These are phyloP conservation scores for Amphiduros pacificus DNA, from an alignment of 2,888 invertebrate genomes.

Conservation along the genomic window DNA sequence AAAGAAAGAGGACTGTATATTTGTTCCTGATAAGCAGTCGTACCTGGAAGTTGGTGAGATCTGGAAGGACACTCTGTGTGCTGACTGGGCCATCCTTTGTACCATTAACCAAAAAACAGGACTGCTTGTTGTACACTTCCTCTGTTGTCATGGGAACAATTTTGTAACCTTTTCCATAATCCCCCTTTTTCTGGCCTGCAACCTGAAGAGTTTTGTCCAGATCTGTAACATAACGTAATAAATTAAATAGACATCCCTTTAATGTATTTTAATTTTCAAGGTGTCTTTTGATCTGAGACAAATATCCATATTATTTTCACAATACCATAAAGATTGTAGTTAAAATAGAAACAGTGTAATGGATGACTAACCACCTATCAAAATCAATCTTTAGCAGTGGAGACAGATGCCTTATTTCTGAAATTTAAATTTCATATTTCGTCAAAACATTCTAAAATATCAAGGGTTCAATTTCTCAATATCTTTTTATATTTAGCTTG, in stretches of 20 bases:
- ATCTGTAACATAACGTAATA: slow-evolving; percentile 57
- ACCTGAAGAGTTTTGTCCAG: slow-evolving; percentile 92
- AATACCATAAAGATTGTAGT: background rate
- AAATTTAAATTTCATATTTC: too few relatives aligned
- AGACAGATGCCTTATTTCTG: too few relatives aligned
- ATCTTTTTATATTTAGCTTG: too few relatives aligned
- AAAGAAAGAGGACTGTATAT: background rate
- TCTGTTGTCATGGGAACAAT: slow-evolving; percentile 80
- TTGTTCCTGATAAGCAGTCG: slow-evolving; percentile 6
- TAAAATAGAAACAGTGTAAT: too few relatives aligned
- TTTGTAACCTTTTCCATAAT: slow-evolving; percentile 38
- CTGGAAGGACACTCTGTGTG: slow-evolving; percentile 81
- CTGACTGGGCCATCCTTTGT: slow-evolving; percentile 66
- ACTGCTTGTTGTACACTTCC: slow-evolving; percentile 70
- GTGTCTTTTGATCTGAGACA: background rate
- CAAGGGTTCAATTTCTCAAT: too few relatives aligned
- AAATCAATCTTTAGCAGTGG: too few relatives aligned
- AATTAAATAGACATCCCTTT: background rate
- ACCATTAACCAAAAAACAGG: slow-evolving; percentile 85
- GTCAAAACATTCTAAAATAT: too few relatives aligned
- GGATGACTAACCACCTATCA: too few relatives aligned
- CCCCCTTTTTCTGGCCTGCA: slow-evolving; percentile 62
- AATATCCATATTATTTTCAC: background rate
- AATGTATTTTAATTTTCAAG: background rate
- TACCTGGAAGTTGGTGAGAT: slow-evolving; percentile 75